These are phyloP conservation scores for Asarcornis scutulata DNA, from an alignment of 2,113 vertebrate species.

Conservation along the genomic window DNA sequence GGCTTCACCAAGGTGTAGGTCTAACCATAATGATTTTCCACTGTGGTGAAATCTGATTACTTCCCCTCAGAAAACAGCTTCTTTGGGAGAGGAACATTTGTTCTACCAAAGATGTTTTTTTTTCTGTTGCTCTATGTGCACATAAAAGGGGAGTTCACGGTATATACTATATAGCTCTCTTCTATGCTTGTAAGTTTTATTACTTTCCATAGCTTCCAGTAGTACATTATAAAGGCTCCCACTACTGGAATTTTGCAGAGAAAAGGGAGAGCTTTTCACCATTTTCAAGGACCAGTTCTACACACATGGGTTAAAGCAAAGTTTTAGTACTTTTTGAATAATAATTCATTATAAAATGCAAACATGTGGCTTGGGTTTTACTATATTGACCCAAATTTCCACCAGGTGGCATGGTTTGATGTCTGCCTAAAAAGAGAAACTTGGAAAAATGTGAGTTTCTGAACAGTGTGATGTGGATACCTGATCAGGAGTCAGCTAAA, in stretches of 20 bases:
- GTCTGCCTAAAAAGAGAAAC: not conserved
- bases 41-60: not conserved
- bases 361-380: not conserved
- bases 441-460: not conserved
- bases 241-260: not conserved
- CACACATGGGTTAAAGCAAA: not conserved
- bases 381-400: conserved; percentile 12
- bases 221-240: not conserved
- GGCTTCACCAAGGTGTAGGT: not conserved
- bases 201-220: not conserved
- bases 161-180: not conserved
- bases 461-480: not conserved
- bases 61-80: not conserved
- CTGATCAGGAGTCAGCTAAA: not conserved
- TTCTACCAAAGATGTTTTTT: not conserved
- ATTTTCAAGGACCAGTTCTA: not conserved
- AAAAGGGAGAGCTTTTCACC: not conserved
- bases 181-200: not conserved
- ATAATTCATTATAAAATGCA: not conserved
- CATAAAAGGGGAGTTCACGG: not conserved
- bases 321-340: not conserved
- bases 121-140: not conserved
- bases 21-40: not conserved
- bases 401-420: conserved; percentile 29
- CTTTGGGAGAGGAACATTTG: not conserved